Evolutionary conservation across 2,797 vertebrate genomes (phyloP), one percentile per base, ranked within the genome.

Genomic region (Gymnopithys bicolor): DNA sequence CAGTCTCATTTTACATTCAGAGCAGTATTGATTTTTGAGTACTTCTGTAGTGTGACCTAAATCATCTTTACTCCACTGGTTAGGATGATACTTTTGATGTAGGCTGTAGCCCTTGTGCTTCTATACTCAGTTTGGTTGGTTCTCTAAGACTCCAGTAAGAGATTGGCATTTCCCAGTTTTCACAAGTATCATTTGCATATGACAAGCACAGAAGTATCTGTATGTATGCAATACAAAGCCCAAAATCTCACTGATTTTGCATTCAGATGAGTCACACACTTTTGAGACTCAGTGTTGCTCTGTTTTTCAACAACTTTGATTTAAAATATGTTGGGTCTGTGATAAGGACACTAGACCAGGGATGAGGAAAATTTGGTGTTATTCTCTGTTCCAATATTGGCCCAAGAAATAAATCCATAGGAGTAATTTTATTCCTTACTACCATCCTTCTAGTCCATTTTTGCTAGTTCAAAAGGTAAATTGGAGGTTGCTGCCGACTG

Each of bases 1-100:
- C 85, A 84, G 17, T 46, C 89, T 92, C 73, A 89, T 94, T 96
- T 93, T 63, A 56, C 71, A 91, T 91, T 94, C 87, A 91, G 30
- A 48, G 22, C 33, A 39, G 19, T 85, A 58, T 87, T 96, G 87
- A 83, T 80, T 92, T 80, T 91, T 87, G 39, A 90, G 55, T 76
- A 41, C 13, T 76, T 90, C 80, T 78, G 15, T 35, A 39, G 22
- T 74, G 60, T 66, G 60, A 83, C 59, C 39, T 83, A 64, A 89
- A 70, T 67, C 1, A 7, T 28, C 89, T 94, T 91, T 83, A 53
- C 67, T 46, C 21, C 28, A 7, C 14, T 46, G 17, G 35, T 52
- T 52, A 80, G 45, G 41, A 30, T 2, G 11, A 35, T 19, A 13
- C 2, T 7, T 80, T 30, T 70, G n/a, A n/a, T 8, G 1, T 46